These are phyloP conservation scores for Manis crassicaudata DNA, from an alignment of 2,797 vertebrate genomes.

Conservation along the genomic window DNA sequence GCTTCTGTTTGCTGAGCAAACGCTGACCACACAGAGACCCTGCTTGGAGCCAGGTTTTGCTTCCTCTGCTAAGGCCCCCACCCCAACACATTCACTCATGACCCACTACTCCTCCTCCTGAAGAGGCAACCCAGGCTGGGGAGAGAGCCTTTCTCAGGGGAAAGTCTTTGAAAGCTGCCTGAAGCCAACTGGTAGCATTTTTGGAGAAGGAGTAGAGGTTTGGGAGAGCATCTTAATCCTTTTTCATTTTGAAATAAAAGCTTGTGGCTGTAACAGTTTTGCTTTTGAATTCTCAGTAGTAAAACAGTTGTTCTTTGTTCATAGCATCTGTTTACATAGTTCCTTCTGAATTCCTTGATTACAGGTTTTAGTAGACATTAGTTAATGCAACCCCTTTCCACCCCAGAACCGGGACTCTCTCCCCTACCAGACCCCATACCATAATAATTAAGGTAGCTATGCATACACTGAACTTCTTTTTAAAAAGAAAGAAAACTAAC, in stretches of 20 bases:
- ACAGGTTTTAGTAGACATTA: conserved; percentile 74
- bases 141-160: background rate
- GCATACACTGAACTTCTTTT: background rate
- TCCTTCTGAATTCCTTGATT: conserved; percentile 73
- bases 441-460: conserved; percentile 53
- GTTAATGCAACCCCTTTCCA: conserved; percentile 50
- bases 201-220: background rate
- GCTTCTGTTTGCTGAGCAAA: conserved; percentile 74
- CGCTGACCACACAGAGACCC: conserved; percentile 45
- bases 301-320: conserved; percentile 66
- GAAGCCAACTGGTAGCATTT: conserved; percentile 43
- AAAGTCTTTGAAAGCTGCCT: conserved; percentile 41
- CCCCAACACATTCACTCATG: background rate
- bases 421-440: conserved; percentile 6
- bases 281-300: conserved; percentile 42
- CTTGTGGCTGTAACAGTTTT: conserved; percentile 57
- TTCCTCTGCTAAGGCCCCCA: background rate
- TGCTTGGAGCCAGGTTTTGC: background rate
- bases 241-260: conserved; percentile 63
- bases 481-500: background rate
- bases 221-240: conserved; percentile 51
- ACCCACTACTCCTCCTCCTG: background rate
- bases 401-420: background rate
- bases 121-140: background rate
- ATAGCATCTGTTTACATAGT: conserved; percentile 53